These are phyloP conservation scores for Bembecia ichneumoniformis DNA, from an alignment of 2,888 invertebrate species.

Conservation along the genomic window DNA sequence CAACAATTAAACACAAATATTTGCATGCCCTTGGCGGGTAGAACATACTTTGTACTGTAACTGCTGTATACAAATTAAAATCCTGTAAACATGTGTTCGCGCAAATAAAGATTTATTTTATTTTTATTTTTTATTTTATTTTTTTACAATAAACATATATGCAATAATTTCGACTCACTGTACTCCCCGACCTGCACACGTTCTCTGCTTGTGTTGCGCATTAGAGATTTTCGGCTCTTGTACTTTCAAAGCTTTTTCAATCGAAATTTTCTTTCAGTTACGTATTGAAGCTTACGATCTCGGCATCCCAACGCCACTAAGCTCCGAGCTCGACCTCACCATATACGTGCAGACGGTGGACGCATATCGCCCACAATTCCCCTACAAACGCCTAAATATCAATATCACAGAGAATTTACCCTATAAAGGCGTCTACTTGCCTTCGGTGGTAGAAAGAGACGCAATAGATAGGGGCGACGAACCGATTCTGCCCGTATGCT, in stretches of 20 bases:
- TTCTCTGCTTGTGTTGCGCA: neutral
- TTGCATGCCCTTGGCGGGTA: too few species aligned
- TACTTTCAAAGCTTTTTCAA: too few species aligned
- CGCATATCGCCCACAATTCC: conserved; percentile 90
- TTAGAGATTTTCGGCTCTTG: conserved; percentile 1
- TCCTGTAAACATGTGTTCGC: too few species aligned
- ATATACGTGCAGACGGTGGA: conserved; percentile 91
- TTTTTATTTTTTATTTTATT: too few species aligned
- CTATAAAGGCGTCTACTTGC: conserved; percentile 77
- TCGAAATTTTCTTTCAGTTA: conserved; percentile 68
- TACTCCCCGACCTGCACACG: neutral
- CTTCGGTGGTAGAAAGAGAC: conserved; percentile 88
- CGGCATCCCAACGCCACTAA: conserved; percentile 87
- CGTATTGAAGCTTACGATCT: conserved; percentile 92
- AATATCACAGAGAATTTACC: conserved; percentile 79
- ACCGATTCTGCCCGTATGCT: conserved; percentile 88
- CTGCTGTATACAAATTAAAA: too few species aligned
- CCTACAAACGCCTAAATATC: conserved; percentile 77
- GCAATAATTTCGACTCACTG: too few species aligned
- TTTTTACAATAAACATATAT: too few species aligned
- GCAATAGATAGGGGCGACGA: conserved; percentile 88
- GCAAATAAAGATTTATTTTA: too few species aligned
- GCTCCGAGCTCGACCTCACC: conserved; percentile 88
- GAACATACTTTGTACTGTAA: too few species aligned
- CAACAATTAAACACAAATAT: too few species aligned